These are phyloP conservation scores for Ypsolopha sequella DNA, from an alignment of 2,888 invertebrate genomes.

Conservation along the genomic window DNA sequence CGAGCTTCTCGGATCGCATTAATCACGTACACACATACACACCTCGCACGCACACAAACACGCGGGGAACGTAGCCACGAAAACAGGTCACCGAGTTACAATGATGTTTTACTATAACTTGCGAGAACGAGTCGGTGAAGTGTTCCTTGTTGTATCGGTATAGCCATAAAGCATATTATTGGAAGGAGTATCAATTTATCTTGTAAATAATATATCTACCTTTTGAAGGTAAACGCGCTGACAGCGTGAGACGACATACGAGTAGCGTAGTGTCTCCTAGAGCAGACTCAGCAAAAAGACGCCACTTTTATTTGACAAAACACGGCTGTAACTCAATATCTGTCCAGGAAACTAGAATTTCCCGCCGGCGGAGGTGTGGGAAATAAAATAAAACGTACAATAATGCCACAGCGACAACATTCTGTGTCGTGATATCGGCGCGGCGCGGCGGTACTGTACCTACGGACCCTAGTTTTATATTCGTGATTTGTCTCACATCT, in stretches of 20 bases:
- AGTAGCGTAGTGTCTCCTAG: neutral
- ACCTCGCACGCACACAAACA: neutral
- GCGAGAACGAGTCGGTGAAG: neutral
- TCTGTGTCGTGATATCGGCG: no score
- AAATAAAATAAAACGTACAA: conserved; percentile 25
- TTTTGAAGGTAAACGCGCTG: neutral
- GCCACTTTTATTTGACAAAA: conserved; percentile 43
- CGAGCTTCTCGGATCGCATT: neutral
- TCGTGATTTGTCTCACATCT: no score
- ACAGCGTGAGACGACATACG: neutral
- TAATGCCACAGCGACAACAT: conserved; percentile 15
- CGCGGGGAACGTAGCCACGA: neutral
- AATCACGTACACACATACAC: neutral
- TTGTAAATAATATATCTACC: neutral
- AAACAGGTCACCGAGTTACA: neutral
- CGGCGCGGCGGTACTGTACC: no score
- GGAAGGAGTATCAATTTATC: neutral
- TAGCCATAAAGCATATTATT: no score
- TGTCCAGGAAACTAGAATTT: conserved; percentile 50
- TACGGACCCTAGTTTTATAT: no score
- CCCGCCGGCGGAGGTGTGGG: conserved; percentile 33
- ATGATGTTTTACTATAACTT: neutral
- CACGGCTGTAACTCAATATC: conserved; percentile 49
- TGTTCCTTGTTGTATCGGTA: neutral
- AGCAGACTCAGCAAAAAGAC: conserved; percentile 16